Evolutionary conservation across 2,113 vertebrate species (phyloP).

Genomic region (Clarias macrocephalus): DNA sequence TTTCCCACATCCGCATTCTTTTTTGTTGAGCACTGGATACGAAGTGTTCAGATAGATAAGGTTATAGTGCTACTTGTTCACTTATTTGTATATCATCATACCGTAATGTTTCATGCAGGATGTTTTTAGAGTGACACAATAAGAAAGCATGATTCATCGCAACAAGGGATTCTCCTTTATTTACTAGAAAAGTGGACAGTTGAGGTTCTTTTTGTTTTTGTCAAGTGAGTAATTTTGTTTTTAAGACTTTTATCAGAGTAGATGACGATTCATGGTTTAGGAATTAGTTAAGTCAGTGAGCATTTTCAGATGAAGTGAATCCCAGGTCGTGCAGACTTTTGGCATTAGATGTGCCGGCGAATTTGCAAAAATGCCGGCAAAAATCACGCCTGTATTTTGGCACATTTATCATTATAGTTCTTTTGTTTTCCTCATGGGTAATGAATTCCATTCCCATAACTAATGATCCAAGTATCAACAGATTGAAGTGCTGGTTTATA

Average conservation of each 20-base stretch:
- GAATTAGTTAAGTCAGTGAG: neutral
- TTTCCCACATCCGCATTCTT: neutral
- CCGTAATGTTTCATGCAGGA: neutral
- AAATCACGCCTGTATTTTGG: neutral
- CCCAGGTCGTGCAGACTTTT: neutral
- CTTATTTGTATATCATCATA: neutral
- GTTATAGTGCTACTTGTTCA: slow-evolving; percentile 16
- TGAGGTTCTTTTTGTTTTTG: neutral
- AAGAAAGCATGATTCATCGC: slow-evolving; percentile 9
- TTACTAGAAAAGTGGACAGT: slow-evolving; percentile 16
- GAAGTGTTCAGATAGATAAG: slow-evolving; percentile 3
- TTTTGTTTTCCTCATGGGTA: neutral
- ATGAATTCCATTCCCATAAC: neutral
- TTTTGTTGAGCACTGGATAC: slow-evolving; percentile 6
- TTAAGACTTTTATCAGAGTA: neutral
- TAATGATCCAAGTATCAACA: neutral
- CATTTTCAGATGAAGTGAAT: neutral
- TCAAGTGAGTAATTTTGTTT: neutral
- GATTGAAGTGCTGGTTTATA: neutral
- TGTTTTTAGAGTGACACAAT: neutral
- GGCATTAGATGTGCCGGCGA: neutral
- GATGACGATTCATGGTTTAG: neutral
- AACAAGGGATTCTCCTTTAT: neutral
- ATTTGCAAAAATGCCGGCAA: no score
- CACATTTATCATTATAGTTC: neutral